Conservation (phyloP, 1,140 invertebrate species). For the Euura saliciscinereae region DNA sequence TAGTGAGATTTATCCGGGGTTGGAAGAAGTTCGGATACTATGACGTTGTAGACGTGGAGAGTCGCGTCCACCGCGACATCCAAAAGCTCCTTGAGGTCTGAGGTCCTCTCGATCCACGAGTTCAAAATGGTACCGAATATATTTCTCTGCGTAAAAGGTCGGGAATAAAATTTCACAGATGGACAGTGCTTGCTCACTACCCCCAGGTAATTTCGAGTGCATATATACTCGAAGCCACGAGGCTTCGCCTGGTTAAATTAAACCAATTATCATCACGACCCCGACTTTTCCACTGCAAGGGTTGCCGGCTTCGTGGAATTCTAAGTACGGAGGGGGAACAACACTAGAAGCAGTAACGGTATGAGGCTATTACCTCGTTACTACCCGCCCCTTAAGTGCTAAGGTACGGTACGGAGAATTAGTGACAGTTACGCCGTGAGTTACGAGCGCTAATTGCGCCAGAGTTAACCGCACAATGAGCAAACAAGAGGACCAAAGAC, state of each 20-base stretch:
- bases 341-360: too few species aligned
- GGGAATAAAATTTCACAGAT: neutral
- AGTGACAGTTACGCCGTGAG: slow-evolving; percentile 4
- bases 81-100: slow-evolving; percentile 43
- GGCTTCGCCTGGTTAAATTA: too few species aligned
- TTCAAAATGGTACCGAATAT: slow-evolving; percentile 74
- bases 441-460: slow-evolving; percentile 8
- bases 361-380: neutral
- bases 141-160: slow-evolving; percentile 52
- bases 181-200: neutral
- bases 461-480: slow-evolving; percentile 3
- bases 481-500: neutral
- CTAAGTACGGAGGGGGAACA: neutral
- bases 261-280: too few species aligned
- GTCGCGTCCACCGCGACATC: slow-evolving; percentile 64
- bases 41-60: slow-evolving; percentile 67
- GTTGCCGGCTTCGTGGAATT: neutral
- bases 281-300: neutral
- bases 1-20: slow-evolving; percentile 76
- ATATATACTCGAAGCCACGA: too few species aligned
- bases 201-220: too few species aligned
- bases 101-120: slow-evolving; percentile 67
- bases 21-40: slow-evolving; percentile 67
- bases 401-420: neutral
- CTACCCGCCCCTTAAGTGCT: neutral